Conservation (phyloP, 1,140 invertebrate species). For the Grapholita molesta region DNA sequence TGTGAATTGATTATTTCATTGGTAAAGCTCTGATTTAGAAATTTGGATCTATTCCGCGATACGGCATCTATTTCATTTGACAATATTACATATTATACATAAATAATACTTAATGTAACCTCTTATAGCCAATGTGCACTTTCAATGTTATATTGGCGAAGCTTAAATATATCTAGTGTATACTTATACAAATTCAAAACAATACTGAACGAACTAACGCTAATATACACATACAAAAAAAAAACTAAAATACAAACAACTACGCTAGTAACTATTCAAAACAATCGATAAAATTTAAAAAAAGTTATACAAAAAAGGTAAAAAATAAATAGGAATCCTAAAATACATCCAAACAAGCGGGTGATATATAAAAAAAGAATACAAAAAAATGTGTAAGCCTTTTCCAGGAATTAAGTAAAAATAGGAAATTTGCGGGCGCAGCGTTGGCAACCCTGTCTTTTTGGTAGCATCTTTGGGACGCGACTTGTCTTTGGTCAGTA, state of each 20-base stretch:
- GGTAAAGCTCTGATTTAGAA: constrained; percentile 62
- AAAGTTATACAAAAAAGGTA: constrained; percentile 66
- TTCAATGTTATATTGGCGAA: constrained; percentile 42
- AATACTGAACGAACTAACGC: constrained; percentile 62
- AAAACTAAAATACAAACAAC: constrained; percentile 26
- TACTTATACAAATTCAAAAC: constrained; percentile 41
- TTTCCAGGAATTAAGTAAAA: constrained; percentile 49
- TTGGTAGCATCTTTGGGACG: constrained; percentile 60
- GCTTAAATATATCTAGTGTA: constrained; percentile 50
- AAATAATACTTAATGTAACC: constrained; percentile 33
- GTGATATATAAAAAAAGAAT: constrained; percentile 44
- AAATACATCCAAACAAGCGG: constrained; percentile 67
- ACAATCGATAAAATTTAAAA: constrained; percentile 40
- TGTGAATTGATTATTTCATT: constrained; percentile 20
- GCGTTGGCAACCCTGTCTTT: constrained; percentile 41
- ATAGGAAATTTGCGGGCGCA: constrained; percentile 47
- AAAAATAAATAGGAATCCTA: constrained; percentile 71
- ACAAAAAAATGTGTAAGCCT: constrained; percentile 31
- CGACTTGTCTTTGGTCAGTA: constrained; percentile 44
- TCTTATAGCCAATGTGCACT: constrained; percentile 64
- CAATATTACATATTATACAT: constrained; percentile 32
- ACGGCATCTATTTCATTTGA: constrained; percentile 37
- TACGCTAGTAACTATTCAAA: constrained; percentile 48
- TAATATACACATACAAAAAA: constrained; percentile 23
- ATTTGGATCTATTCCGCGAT: constrained; percentile 48